A percentile compares a stretch with the other conserved stretches of the same genome.
Conservation (phyloP, 1,140 invertebrate genomes). For the Drosophila chauvacae region DNA sequence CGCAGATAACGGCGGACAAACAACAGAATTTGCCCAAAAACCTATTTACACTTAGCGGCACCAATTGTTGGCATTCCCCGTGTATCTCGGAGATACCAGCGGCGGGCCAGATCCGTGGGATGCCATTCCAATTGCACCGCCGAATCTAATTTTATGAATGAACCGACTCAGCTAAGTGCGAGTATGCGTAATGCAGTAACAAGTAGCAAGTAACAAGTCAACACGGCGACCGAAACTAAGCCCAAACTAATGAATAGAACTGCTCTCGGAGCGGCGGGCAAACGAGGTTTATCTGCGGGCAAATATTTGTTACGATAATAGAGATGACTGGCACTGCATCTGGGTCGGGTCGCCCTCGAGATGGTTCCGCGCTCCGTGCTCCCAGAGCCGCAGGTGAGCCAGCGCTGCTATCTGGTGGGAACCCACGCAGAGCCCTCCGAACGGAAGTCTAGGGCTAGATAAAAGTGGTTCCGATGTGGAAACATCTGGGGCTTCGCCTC, state of each 20-base stretch:
- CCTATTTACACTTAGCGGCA: constrained; percentile 74
- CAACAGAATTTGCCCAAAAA: constrained; percentile 55
- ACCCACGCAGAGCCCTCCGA: constrained; percentile 18
- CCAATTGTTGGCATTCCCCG: constrained; percentile 53
- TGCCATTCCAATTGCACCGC: constrained; percentile 48
- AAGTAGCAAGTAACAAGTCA: constrained; percentile 71
- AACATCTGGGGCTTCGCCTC: constrained; percentile 53
- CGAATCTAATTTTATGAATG: constrained; percentile 75
- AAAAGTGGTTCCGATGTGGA: constrained; percentile 48
- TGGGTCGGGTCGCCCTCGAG: constrained; percentile 56
- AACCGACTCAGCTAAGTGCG: constrained; percentile 74
- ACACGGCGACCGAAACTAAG: constrained; percentile 42
- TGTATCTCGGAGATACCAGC: constrained; percentile 46
- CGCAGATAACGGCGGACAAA: constrained; percentile 47
- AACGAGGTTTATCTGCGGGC: constrained; percentile 53
- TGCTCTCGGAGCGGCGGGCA: constrained; percentile 34
- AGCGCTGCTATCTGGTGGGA: constrained; percentile 17
- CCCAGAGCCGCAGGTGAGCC: constrained; percentile 13
- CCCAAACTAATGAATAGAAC: constrained; percentile 41
- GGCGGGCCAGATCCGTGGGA: constrained; percentile 25
- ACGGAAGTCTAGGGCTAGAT: constrained; percentile 37
- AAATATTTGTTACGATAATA: constrained; percentile 68
- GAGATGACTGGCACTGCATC: constrained; percentile 53
- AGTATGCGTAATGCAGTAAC: constrained; percentile 83
- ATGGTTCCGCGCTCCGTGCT: constrained; percentile 4